Base-by-base conservation (phyloP, 2,113 vertebrate genomes). In the Cyanistes caeruleus region DNA sequence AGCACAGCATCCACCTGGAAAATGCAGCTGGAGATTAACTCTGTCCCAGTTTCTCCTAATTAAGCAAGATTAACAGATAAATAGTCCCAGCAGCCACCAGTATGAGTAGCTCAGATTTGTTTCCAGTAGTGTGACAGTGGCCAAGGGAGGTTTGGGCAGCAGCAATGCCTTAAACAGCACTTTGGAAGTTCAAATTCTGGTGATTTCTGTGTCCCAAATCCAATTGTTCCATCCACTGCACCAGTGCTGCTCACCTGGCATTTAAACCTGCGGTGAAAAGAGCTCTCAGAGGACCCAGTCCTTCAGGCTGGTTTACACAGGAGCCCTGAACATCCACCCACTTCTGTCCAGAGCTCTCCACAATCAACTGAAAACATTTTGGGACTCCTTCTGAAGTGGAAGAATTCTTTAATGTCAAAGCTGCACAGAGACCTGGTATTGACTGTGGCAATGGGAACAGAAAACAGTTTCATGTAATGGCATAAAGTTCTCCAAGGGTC, bases 21-120 rank as follows among this genome's bases (percentile, higher is more conserved):
- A 55, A 25, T 11, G 48, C 79, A 76, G 6, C 63, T 6, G 8
- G 21, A 78, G 89, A 92, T 92, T 84, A 95, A 68, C 69, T 25
- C 62, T 89, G 89, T 2, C 91, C 93, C 60, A 44, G 56, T 72
- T 94, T 43, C 77, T 81, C 62, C 18, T 63, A 93, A 90, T 92
- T 95, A 87, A 94, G 31, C 35, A 70, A 60, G 91, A 95, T 95
- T 93, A 97, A 49, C 73, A 93, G 69, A 56, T 15, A 79, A 69
- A 65, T 9, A 59, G 64, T 52, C 52, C 69, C 76, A 81, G 95
- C 52, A 80, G 87, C 55, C 72, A 82, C 65, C 44, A 59, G 56
- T 11, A 20, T 30, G 28, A 89, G 73, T 35, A 91, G 81, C 92
- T 79, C 74, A 68, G 81, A 87, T 72, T 82, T 87, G 44, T 56